These are phyloP conservation scores for Maconellicoccus hirsutus DNA, from an alignment of 1,140 invertebrate species.

Conservation along the genomic window DNA sequence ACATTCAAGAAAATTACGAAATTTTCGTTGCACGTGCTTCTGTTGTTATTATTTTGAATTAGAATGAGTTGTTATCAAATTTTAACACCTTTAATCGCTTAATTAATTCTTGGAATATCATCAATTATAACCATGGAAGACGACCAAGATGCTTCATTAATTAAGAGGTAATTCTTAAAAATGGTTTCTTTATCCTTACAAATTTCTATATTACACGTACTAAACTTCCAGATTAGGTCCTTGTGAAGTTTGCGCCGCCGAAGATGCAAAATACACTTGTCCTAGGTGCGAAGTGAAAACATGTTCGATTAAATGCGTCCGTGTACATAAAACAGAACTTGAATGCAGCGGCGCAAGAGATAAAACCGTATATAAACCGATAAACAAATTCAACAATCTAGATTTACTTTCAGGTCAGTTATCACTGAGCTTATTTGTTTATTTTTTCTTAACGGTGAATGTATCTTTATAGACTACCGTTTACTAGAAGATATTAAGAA, in stretches of 20 bases:
- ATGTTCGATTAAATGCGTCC: slow-evolving; percentile 65
- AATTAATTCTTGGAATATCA: no score
- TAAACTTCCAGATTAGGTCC: slow-evolving; percentile 41
- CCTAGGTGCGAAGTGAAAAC: slow-evolving; percentile 78
- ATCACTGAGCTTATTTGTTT: no score
- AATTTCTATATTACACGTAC: no score
- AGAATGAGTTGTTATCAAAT: no score
- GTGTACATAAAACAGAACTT: slow-evolving; percentile 69
- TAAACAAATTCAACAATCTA: slow-evolving; percentile 47
- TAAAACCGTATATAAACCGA: slow-evolving; percentile 58
- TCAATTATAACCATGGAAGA: no score
- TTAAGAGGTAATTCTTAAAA: no score
- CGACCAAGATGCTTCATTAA: no score
- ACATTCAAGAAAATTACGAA: no score
- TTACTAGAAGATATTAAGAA: neutral
- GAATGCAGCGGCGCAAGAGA: slow-evolving; percentile 68
- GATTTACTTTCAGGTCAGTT: slow-evolving; percentile 5
- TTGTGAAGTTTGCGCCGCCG: slow-evolving; percentile 60
- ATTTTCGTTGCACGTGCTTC: no score
- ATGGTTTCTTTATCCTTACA: no score
- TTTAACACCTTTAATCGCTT: no score
- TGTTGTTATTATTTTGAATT: no score
- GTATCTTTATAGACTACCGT: neutral
- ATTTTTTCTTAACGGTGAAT: neutral
- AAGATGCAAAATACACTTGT: slow-evolving; percentile 67